Conservation (phyloP, 2,113 vertebrate species). For the Anarrhichthys ocellatus region DNA sequence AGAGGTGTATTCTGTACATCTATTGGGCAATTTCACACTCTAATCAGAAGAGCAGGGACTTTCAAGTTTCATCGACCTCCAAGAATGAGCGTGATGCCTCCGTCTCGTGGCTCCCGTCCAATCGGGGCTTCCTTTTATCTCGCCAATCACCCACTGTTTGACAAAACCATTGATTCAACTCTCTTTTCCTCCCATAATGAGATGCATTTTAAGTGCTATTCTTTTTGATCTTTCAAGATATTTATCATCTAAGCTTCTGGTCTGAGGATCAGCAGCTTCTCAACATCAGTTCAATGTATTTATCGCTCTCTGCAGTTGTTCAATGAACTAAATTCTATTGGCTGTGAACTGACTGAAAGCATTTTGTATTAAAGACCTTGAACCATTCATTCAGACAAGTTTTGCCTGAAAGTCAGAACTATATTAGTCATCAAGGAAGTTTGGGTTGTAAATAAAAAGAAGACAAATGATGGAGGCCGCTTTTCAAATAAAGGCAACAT, state of each 20-base stretch:
- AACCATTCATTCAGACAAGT: conserved; percentile 18
- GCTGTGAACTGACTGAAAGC: conserved; percentile 11
- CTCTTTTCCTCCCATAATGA: conserved; percentile 60
- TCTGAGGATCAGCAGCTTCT: conserved; percentile 39
- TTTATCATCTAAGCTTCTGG: conserved; percentile 56
- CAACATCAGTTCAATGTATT: conserved; percentile 28
- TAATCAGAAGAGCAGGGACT: conserved; percentile 53
- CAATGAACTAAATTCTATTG: conserved; percentile 25
- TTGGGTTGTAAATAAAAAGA: conserved; percentile 36
- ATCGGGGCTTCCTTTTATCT: conserved; percentile 60
- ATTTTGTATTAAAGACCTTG: conserved; percentile 27
- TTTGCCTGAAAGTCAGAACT: conserved; percentile 19
- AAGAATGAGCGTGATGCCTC: conserved; percentile 36
- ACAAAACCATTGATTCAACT: conserved; percentile 64
- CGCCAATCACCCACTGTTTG: conserved; percentile 56
- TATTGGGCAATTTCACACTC: conserved; percentile 48
- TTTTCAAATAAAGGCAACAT: conserved; percentile 27
- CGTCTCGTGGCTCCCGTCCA: conserved; percentile 38
- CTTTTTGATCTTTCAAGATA: conserved; percentile 64
- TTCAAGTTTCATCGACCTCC: conserved; percentile 62
- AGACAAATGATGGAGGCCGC: conserved; percentile 17
- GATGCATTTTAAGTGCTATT: conserved; percentile 54
- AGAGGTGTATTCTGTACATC: conserved; percentile 39
- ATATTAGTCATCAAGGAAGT: conserved; percentile 22
- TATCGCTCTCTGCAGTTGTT: conserved; percentile 11